Percentiles rank a stretch among this genome's conserved stretches.
These are phyloP conservation scores for Isurus oxyrinchus DNA, from an alignment of 2,113 vertebrate genomes.

Conservation along the genomic window DNA sequence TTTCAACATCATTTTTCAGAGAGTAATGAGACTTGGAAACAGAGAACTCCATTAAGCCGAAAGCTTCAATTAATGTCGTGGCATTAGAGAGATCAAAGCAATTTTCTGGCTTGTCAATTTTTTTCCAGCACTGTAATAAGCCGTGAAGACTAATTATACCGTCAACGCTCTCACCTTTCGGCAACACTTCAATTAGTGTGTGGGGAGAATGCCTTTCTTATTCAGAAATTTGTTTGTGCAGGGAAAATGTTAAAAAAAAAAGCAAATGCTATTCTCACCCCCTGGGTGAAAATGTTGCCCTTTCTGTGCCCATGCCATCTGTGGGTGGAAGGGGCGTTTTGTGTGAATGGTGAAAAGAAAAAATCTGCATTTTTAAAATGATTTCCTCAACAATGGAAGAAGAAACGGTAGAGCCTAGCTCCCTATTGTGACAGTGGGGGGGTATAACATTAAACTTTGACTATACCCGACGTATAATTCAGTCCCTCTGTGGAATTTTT, in stretches of 20 bases:
- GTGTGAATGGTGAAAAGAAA: background rate
- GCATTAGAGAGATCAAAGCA: constrained; percentile 26
- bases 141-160: background rate
- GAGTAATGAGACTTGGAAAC: constrained; percentile 24
- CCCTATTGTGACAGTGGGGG: background rate
- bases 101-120: constrained; percentile 30
- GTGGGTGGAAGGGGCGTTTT: background rate
- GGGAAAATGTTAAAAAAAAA: background rate
- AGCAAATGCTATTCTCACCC: background rate
- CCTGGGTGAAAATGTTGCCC: background rate
- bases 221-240: background rate
- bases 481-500: background rate
- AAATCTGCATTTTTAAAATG: background rate
- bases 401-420: background rate
- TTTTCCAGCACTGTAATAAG: constrained; percentile 8
- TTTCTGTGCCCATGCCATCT: background rate
- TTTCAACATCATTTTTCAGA: constrained; percentile 17
- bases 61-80: constrained; percentile 33
- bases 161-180: background rate
- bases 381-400: too few relatives aligned
- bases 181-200: background rate
- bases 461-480: background rate
- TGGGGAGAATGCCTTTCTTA: background rate
- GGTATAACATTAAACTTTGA: background rate
- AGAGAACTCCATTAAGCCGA: constrained; percentile 16